These are phyloP conservation scores for Lepus europaeus DNA, from an alignment of 2,113 vertebrate genomes.

Conservation along the genomic window DNA sequence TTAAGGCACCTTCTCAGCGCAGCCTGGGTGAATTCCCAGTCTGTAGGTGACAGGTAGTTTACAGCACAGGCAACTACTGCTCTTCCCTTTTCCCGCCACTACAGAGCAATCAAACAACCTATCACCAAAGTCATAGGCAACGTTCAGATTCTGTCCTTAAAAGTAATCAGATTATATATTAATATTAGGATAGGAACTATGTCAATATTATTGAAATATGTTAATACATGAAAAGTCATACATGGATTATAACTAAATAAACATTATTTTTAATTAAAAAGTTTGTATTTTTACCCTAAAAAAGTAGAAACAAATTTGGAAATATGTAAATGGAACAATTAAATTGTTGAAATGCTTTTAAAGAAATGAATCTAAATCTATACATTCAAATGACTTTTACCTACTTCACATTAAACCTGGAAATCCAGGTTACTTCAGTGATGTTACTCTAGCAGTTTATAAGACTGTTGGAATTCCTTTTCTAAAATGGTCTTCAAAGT, in stretches of 20 bases:
- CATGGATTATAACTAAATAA: background rate
- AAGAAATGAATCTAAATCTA: constrained; percentile 50
- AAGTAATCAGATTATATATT: constrained; percentile 12
- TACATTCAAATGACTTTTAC: background rate
- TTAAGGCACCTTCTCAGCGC: background rate
- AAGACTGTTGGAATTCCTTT: constrained; percentile 55
- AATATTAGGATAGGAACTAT: constrained; percentile 3
- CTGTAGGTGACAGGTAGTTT: background rate
- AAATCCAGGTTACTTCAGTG: background rate
- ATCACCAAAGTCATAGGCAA: background rate
- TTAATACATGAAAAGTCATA: background rate
- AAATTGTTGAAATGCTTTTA: constrained; percentile 25
- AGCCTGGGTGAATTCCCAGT: background rate
- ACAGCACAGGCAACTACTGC: background rate
- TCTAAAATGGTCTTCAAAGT: background rate
- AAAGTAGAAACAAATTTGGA: background rate
- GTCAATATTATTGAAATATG: constrained; percentile 6
- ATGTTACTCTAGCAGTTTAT: constrained; percentile 1
- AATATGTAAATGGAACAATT: constrained; percentile 17
- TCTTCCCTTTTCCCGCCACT: background rate
- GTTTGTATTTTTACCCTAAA: background rate
- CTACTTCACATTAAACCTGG: background rate
- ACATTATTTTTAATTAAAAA: background rate
- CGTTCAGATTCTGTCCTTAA: constrained; percentile 4
- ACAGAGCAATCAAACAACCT: background rate